Conservation (phyloP, 2,888 invertebrate genomes). For the Fragum whitleyi region DNA sequence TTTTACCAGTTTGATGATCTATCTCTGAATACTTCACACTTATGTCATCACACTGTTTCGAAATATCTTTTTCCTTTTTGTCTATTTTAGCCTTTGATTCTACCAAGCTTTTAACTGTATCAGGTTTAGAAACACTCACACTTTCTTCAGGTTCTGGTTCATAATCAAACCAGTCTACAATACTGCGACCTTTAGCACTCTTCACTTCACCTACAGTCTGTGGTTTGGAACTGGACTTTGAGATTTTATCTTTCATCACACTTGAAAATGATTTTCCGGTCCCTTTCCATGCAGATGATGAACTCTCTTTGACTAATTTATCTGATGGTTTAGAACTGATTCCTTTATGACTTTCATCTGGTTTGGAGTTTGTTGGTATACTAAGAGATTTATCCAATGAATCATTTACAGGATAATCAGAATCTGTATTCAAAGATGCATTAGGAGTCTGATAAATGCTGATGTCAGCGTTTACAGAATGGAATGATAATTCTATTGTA, state of each 20-base stretch:
- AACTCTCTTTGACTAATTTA: neutral
- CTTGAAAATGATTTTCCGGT: neutral
- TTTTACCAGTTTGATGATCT: constrained; percentile 13
- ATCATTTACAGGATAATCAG: neutral
- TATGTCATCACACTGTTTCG: neutral
- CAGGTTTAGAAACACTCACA: neutral
- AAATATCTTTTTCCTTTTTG: neutral
- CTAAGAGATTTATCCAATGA: neutral
- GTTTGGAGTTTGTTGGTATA: neutral
- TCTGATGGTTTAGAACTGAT: neutral
- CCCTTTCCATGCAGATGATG: neutral
- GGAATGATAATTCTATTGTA: neutral
- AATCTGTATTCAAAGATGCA: constrained; percentile 30
- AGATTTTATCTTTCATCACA: neutral
- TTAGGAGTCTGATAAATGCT: constrained; percentile 51
- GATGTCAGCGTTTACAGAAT: constrained; percentile 1
- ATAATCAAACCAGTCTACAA: constrained; percentile 68
- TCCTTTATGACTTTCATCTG: neutral
- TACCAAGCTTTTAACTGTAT: neutral
- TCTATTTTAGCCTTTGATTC: neutral
- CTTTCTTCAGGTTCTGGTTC: constrained; percentile 33
- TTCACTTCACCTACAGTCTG: constrained; percentile 16
- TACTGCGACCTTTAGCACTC: constrained; percentile 46
- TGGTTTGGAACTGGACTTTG: neutral
- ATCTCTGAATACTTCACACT: constrained; percentile 21